Conservation (phyloP, 2,113 vertebrate genomes). For the Gambusia holbrooki region DNA sequence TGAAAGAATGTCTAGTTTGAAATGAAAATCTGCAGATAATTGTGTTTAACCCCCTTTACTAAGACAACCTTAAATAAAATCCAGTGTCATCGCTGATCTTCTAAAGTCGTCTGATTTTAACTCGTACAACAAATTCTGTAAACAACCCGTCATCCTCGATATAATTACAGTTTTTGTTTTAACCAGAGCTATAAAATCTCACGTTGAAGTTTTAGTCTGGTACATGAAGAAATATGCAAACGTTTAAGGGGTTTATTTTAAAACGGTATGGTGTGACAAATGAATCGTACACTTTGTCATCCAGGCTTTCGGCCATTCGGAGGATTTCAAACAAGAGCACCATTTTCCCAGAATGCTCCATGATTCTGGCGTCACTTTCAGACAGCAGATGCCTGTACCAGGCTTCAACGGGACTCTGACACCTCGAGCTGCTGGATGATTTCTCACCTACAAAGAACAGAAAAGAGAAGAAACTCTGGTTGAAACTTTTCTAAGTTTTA, state of each 20-base stretch:
- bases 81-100: too few species aligned
- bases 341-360: conserved; percentile 96
- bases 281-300: conserved; percentile 91
- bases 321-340: conserved; percentile 93
- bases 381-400: conserved; percentile 92
- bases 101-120: too few species aligned
- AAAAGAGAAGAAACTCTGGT: neutral
- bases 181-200: too few species aligned
- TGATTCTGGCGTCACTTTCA: conserved; percentile 84
- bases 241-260: neutral
- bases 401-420: conserved; percentile 76
- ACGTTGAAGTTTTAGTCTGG: too few species aligned
- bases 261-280: neutral
- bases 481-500: neutral
- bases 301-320: conserved; percentile 88
- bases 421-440: conserved; percentile 61
- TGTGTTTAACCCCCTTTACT: too few species aligned
- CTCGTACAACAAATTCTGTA: too few species aligned
- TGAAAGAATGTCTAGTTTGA: too few species aligned
- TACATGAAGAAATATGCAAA: too few species aligned
- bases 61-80: too few species aligned
- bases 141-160: too few species aligned
- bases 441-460: conserved; percentile 34
- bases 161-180: too few species aligned
- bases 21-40: too few species aligned